phyloP scores from a whole-genome alignment of 1,140 invertebrate species.

The Leptopilina boulardi region DNA sequence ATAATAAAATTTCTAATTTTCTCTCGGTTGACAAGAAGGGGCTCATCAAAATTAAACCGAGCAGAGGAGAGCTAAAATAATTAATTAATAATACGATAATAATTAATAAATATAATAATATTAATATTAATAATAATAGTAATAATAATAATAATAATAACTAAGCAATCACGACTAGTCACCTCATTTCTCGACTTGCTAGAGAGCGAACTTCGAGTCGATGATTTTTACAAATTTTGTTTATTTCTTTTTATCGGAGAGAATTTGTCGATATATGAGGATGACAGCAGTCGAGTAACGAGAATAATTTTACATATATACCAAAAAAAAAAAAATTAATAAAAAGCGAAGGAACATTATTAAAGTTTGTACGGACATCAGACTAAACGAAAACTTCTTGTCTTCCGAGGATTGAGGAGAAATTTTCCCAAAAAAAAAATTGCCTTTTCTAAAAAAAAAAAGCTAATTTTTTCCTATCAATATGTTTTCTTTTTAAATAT shows the following conservation, averaged over 20 bases:
- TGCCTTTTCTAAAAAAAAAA: not conserved
- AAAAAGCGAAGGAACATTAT: not conserved
- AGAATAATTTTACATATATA: conserved; percentile 3
- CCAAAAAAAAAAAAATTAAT: not conserved
- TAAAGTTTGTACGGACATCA: conserved; percentile 10
- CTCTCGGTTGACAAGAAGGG: conserved; percentile 14
- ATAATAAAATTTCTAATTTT: conserved; percentile 18
- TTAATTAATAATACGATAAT: conserved; percentile 15
- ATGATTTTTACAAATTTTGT: conserved; percentile 8
- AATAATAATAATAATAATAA: conserved; percentile 19
- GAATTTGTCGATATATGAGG: conserved; percentile 21
- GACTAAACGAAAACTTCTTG: conserved; percentile 7
- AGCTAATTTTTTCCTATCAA: not conserved
- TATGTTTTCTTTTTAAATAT: not conserved
- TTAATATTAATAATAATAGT: not conserved
- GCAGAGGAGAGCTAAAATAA: conserved; percentile 7
- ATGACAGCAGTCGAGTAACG: conserved; percentile 15
- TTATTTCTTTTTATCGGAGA: not conserved
- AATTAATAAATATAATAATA: conserved; percentile 8
- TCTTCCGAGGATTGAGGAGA: not conserved
- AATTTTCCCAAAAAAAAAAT: not conserved
- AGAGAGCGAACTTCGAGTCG: conserved; percentile 26
- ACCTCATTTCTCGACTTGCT: conserved; percentile 22
- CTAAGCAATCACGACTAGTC: conserved; percentile 17
- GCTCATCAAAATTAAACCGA: not conserved